These are phyloP conservation scores for Spea multiplicata DNA, from an alignment of 2,113 vertebrate species.

Conservation along the genomic window DNA sequence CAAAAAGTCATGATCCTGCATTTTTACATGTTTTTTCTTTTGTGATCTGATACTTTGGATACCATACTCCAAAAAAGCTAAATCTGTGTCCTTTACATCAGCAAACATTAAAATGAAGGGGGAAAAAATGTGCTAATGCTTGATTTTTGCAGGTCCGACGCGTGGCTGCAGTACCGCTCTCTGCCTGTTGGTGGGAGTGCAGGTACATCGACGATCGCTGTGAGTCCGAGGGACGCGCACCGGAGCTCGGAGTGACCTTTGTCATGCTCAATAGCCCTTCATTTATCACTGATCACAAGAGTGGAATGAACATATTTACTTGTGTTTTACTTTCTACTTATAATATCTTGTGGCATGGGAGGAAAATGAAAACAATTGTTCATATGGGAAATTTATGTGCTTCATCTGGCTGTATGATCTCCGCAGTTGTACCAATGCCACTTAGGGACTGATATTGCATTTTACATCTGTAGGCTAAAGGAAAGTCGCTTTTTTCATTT, in stretches of 20 bases:
- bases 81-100: not conserved
- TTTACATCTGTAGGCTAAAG: constrained; percentile 77
- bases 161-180: constrained; percentile 31
- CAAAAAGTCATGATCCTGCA: too few species aligned
- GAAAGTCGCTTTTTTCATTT: constrained; percentile 71
- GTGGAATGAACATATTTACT: constrained; percentile 76
- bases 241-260: constrained; percentile 62
- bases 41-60: too few species aligned
- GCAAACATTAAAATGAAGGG: not conserved
- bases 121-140: not conserved
- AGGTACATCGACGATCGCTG: constrained; percentile 53
- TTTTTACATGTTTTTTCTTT: too few species aligned
- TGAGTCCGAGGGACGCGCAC: not conserved
- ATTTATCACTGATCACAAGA: constrained; percentile 72
- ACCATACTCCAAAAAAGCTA: not conserved
- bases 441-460: constrained; percentile 78
- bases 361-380: constrained; percentile 82
- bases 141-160: not conserved
- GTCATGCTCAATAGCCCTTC: constrained; percentile 62
- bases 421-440: constrained; percentile 80
- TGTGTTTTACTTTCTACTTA: constrained; percentile 74
- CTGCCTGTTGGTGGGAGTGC: constrained; percentile 63
- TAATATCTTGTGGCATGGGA: constrained; percentile 73
- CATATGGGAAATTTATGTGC: constrained; percentile 89
- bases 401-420: constrained; percentile 87